phyloP scores from a whole-genome alignment of 2,113 vertebrate species.

The Terrapene triunguis region DNA sequence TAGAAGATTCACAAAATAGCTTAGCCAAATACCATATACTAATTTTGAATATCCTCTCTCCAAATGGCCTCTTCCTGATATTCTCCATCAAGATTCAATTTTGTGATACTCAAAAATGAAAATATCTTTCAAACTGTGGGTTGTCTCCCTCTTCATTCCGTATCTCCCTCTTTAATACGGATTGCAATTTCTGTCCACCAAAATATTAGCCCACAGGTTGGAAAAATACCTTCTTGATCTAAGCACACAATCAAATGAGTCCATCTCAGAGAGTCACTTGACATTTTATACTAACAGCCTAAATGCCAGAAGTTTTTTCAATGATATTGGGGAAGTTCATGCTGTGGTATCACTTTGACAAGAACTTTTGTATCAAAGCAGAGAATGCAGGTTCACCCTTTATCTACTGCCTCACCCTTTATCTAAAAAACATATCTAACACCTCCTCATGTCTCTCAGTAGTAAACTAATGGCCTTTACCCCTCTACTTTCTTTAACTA shows the following conservation, averaged over 20 bases:
- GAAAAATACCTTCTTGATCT: slow-evolving; percentile 10
- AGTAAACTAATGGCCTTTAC: neutral
- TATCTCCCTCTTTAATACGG: neutral
- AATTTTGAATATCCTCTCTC: fast-evolving
- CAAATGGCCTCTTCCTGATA: neutral
- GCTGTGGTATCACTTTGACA: neutral
- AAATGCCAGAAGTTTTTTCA: neutral
- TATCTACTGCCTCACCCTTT: neutral
- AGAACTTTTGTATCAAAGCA: neutral
- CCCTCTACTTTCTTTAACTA: neutral
- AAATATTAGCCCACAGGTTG: neutral
- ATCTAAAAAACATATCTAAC: neutral
- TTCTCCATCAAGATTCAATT: neutral
- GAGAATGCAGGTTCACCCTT: neutral
- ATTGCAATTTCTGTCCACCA: neutral
- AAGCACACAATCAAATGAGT: neutral
- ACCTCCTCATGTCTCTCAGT: neutral
- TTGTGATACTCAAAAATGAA: neutral
- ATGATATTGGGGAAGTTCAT: neutral
- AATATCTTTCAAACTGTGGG: neutral
- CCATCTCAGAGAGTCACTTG: neutral
- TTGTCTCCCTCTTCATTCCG: neutral
- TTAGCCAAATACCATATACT: neutral
- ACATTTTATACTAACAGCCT: neutral
- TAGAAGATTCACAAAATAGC: neutral